Percentiles rank a stretch among this genome's conserved stretches.
phyloP scores from a whole-genome alignment of 2,113 vertebrate genomes.

The Anolis sagrei region DNA sequence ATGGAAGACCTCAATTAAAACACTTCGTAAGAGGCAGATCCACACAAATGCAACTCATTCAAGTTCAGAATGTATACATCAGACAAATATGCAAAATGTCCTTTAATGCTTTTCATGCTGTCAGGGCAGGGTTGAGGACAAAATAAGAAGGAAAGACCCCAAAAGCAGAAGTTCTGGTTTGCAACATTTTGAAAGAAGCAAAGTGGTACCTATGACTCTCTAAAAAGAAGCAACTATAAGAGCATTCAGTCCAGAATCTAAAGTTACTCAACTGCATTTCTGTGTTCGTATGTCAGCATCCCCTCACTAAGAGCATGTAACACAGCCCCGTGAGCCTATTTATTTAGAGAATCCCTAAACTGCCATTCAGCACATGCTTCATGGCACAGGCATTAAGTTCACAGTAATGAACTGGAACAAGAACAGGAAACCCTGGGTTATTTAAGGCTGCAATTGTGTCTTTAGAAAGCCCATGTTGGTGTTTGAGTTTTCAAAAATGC shows the following conservation, averaged over 20 bases:
- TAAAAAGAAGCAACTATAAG: background rate
- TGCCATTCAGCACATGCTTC: background rate
- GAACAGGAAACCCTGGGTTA: background rate
- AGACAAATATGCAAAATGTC: background rate
- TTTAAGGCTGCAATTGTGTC: background rate
- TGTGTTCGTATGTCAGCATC: background rate
- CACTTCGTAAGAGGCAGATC: constrained; percentile 3
- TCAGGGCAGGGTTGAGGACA: background rate
- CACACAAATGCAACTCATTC: background rate
- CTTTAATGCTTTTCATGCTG: background rate
- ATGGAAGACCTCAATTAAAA: constrained; percentile 57
- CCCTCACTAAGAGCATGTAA: background rate
- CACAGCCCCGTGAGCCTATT: background rate
- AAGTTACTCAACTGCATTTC: background rate
- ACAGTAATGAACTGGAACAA: background rate
- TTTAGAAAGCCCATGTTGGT: constrained; percentile 4
- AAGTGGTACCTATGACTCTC: too few species aligned
- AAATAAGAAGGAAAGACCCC: background rate
- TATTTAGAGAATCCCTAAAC: background rate
- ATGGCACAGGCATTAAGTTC: background rate
- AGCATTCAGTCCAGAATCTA: background rate
- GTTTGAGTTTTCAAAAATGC: background rate
- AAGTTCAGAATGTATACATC: background rate
- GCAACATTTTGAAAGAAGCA: background rate
- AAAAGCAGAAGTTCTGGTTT: background rate